Evolutionary conservation across 1,140 invertebrate species (phyloP), one percentile per base, ranked within the genome.

Genomic region (Camponotus pennsylvanicus): DNA sequence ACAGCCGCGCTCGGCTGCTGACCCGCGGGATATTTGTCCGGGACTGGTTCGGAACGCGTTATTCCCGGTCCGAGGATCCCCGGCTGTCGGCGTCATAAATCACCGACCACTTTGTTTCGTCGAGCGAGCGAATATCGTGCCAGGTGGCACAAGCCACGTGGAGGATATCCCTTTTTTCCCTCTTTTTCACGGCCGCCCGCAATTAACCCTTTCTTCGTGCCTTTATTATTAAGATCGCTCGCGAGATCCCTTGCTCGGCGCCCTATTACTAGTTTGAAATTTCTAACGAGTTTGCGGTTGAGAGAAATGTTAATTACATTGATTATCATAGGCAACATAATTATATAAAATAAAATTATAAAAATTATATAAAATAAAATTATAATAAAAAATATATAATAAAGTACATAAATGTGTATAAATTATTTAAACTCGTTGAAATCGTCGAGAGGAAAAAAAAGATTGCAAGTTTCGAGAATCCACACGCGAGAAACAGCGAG

Each of bases 101-200:
- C 79, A 83, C 79, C 79, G 79, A 83, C 55, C 69, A 83, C 79
- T 83, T 83, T 83, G 79, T 83, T 83, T 69, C 79, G 32, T 63
- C 32, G 69, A 49, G 55, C 55, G 57, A 69, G 69, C 49, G 79
- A 83, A 83, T 83, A 83, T 83, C 79, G 79, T 61, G 55, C 55
- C 79, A 73, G 79, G 69, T 61, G 55, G 69, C 52, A 61, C 69
- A 69, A 27, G 79, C 63, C 45, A 82, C 79, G 79, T 82, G 79
- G 27, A 40, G 7, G 42, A 75, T 42, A 49, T 57, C 49, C 27
- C 27, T 82, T 34, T 55, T 52, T 55, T 32, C 40, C n/a, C 13
- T 11, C 15, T 9, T 27, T 63, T 13, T 45, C 9, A 37, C 55
- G 37, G 27, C 11, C 11, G 66, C 49, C 11, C 11, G 66, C 49